phyloP scores from a whole-genome alignment of 2,113 vertebrate species.

The Petrocephalus zakoni region DNA sequence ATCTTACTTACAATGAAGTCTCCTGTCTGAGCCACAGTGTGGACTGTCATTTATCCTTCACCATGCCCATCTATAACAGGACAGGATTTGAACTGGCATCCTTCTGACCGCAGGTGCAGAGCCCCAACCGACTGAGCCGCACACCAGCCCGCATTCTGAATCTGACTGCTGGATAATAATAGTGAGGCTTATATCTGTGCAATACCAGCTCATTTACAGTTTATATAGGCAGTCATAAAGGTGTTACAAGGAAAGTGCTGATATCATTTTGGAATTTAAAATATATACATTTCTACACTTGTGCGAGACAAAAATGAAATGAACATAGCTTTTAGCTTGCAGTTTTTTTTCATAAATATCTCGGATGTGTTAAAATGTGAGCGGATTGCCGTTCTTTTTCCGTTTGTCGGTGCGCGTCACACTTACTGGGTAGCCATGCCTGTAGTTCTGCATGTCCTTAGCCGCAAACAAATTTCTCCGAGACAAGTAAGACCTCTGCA shows the following conservation, averaged over 20 bases:
- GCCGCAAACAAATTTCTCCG: slow-evolving; percentile 64
- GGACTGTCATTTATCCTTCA: not conserved
- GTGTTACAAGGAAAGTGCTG: not conserved
- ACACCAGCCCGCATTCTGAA: not conserved
- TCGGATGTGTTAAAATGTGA: not conserved
- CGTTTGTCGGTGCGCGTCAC: not conserved
- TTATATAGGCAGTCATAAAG: not conserved
- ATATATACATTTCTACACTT: not conserved
- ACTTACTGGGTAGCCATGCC: slow-evolving; percentile 70
- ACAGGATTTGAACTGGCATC: too few species aligned
- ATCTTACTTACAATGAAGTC: not conserved
- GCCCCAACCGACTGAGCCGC: not conserved
- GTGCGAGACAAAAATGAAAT: not conserved
- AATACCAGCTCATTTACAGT: not conserved
- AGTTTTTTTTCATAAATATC: not conserved
- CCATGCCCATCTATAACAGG: not conserved
- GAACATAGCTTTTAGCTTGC: not conserved
- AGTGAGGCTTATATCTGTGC: not conserved
- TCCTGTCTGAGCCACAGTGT: not conserved
- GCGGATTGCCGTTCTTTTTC: not conserved
- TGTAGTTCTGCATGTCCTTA: slow-evolving; percentile 74
- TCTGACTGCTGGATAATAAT: not conserved
- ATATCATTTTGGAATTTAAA: not conserved
- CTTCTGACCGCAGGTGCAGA: not conserved
- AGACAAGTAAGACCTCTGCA: slow-evolving; percentile 28